Base-by-base conservation (phyloP, 2,888 invertebrate species). In the Ennomos erosarius region DNA sequence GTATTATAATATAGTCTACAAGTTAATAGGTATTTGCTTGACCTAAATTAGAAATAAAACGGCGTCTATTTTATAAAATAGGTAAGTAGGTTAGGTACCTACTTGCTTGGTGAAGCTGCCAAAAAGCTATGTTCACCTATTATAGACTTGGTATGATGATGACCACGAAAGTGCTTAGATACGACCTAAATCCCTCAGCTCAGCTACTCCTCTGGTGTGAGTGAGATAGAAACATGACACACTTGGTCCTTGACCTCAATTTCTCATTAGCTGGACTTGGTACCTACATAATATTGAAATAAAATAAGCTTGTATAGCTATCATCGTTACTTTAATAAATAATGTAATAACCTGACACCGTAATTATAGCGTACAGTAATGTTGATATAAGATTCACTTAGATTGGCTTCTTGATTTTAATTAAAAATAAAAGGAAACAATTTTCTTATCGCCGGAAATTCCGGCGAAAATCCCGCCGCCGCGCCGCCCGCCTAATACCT, bases 181-280 rank as follows among this genome's bases (percentile, higher is more conserved):
- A 74, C 48, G 81, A 77, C 79, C 80, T 78, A 71, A 66, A 68
- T 66, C 69, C 65, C 64, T 66, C 66, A 65, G 59, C 59, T 37
- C 53, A 48, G 53, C 61, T 63, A 64, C 47, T 70, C 67, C 68
- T 69, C 71, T 69, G 64, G 81, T 66, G 65, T 62, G 71, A 84
- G 75, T 57, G 77, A 79, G 79, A 82, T 48, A 65, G 74, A 73
- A 70, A 71, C 62, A 65, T 57, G 67, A 66, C 26, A 26, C 73
- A 64, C 63, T 70, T 68, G 65, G 68, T 74, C 79, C 82, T 82
- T 84, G 84, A 85, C 85, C 85, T 75, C 78, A 70, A 71, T 82
- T n/a, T 71, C 65, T 35, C 26, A 53, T 55, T 40, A 16, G 33
- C 50, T 12, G 45, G 3, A 12, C n/a, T 56, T 44, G 26, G 26